Base-by-base conservation (phyloP, 2,888 invertebrate genomes). In the Melipona beecheii region DNA sequence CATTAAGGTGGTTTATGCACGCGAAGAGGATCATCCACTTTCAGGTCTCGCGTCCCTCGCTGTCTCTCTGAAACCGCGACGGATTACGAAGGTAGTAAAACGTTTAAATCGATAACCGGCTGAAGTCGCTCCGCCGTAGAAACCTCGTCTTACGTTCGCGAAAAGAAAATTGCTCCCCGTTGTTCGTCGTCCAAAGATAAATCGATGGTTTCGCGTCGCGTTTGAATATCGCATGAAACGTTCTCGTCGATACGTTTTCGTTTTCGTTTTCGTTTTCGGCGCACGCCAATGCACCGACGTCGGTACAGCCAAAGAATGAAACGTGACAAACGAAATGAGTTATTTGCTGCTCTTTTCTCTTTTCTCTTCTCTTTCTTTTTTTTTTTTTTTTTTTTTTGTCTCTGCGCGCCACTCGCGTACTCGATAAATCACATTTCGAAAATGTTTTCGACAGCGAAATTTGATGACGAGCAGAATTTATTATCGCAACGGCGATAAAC, bases 1-100 rank as follows among this genome's bases (percentile, higher is more conserved):
- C 92, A 92, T 92, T 92, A 92, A 91, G 90, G 91, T 83, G 90
- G 91, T 90, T 92, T 90, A 88, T 89, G 85, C 89, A 87, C 90
- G 89, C 83, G 85, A 87, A 70, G 69, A 82, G 86, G 75, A 82
- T 86, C 83, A 87, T 81, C 80, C 71, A 82, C 81, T 88, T 83
- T 83, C 70, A 74, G 65, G 43, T 80, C 68, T 56, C 62, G 50
- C 70, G n/a, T 15, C 36, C 52, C 5, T 52, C 19, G 17, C 64
- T 58, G 70, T 62, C 58, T 71, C 75, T 62, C 52, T 66, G 50
- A 27, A 58, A 73, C 77, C 71, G 68, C 82, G 78, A 36, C 77
- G 75, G 75, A 83, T 87, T 81, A 86, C 75, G 86, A 81, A 80
- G 78, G 68, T 74, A 74, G 81, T 84, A 79, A 89, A 89, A 86